Base-by-base conservation (phyloP, 2,888 invertebrate genomes). In the Doris montereyensis region DNA sequence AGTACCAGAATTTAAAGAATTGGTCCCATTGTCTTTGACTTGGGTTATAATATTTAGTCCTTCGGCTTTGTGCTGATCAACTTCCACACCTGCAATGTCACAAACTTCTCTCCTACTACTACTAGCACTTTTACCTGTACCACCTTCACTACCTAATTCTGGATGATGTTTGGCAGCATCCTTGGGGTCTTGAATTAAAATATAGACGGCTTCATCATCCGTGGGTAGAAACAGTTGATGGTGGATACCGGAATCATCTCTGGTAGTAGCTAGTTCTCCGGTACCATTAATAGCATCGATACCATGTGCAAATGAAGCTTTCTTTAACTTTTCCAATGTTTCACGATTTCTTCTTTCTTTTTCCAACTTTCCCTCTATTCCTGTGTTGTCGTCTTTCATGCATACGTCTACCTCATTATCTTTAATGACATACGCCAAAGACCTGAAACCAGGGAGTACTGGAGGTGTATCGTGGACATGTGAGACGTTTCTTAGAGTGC, bases 151-250 rank as follows among this genome's bases (percentile, higher is more conserved):
- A 4, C 3, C 58, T 21, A 65, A 4, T 24, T 65, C 67, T 65
- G 3, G 26, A 65, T 65, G 26, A 65, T 30, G 26, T 26, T 24
- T 13, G 24, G 28, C 2, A 4, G 24, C 62, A 62, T 8, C 4
- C 21, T 26, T 10, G 30, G 10, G 8, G 4, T 30, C 70, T 13
- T 62, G 62, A 8, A 79, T 75, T 13, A 75, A 52, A 21, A 74
- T 35, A 28, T 75, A 79, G 1, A 79, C 79, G 75, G 75, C 35
- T 35, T 79, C 79, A 10, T 67, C 8, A 57, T 79, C 24, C n/a
- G n/a, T n/a, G n/a, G n/a, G n/a, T n/a, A n/a, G n/a, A n/a, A n/a
- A n/a, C n/a, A n/a, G n/a, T n/a, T n/a, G n/a, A n/a, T n/a, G n/a
- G n/a, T n/a, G n/a, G n/a, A n/a, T 8, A 68, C 74, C 1, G 74